Evolutionary conservation across 2,113 vertebrate genomes (phyloP).

Genomic region (Misgurnus mizolepis): DNA sequence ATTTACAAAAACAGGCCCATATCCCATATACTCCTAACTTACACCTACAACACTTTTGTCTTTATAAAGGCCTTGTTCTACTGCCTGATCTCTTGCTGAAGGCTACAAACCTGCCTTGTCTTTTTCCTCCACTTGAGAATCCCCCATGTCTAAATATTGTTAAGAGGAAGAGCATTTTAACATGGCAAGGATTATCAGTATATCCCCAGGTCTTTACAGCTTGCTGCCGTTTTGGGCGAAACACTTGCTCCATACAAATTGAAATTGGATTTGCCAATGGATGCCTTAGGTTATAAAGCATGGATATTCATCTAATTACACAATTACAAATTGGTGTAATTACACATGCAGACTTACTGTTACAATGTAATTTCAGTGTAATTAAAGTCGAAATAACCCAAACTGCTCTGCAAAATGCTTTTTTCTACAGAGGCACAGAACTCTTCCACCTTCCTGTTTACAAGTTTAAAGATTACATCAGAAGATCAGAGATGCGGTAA

Average conservation of each 20-base stretch:
- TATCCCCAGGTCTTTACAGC: conserved; percentile 73
- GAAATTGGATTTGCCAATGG: conserved; percentile 81
- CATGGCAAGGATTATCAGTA: conserved; percentile 74
- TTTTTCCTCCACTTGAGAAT: conserved; percentile 68
- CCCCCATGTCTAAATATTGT: conserved; percentile 68
- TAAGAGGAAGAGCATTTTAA: conserved; percentile 70
- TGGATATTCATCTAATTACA: conserved; percentile 81
- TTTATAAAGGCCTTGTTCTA: conserved; percentile 63
- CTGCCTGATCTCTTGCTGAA: conserved; percentile 51
- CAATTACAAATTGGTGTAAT: conserved; percentile 76
- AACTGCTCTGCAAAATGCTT: conserved; percentile 41
- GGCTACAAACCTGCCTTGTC: conserved; percentile 62
- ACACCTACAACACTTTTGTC: conserved; percentile 57
- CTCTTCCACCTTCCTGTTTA: conserved; percentile 1
- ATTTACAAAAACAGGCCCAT: too few species aligned
- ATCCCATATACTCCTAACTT: conserved; percentile 4
- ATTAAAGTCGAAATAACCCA: conserved; percentile 74
- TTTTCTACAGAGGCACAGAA: neutral
- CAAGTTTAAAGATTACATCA: neutral
- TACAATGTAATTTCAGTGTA: conserved; percentile 79
- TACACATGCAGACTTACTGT: conserved; percentile 77
- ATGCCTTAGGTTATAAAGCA: conserved; percentile 80
- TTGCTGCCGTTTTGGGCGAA: conserved; percentile 74
- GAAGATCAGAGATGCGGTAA: too few species aligned
- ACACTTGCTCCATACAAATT: conserved; percentile 76